Base-by-base conservation (phyloP, 1,140 invertebrate species). In the Drosophila miranda region DNA sequence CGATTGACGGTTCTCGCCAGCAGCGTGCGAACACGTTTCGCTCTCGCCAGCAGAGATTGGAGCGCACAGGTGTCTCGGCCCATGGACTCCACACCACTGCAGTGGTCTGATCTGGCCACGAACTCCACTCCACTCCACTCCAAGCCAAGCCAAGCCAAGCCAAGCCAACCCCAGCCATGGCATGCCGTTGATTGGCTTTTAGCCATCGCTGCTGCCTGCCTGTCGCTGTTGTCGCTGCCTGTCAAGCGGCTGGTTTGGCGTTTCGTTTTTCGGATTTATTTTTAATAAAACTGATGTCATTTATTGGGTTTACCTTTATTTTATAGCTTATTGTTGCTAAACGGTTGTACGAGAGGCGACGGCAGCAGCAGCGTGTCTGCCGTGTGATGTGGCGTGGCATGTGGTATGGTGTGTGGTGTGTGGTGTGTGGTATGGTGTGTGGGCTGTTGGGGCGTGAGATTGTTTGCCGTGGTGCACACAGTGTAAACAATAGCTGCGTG, bases 21-120 rank as follows among this genome's bases (percentile, higher is more conserved):
- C 52, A 72, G 64, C 72, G 76, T 84, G 80, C 80, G 80, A 86
- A 81, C 81, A 84, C 81, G 81, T 84, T 84, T 87, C 61, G 61
- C 58, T 50, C 50, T 43, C 41, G 34, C 11, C 34, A 5, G 34
- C 34, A 13, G 34, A 43, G 75, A 79, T 79, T 76, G 66, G 61
- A 63, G 61, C n/a, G 46, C 80, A 84, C 81, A 84, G 81, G 81
- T 84, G 81, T 86, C 77, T 86, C 28, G 54, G 34, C 19, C 34
- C 46, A 21, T 44, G 48, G 46, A 38, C 30, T 46, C 54, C 26
- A 19, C 41, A 19, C 41, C 58, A 41, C 19, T 53, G 38, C 58
- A 41, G 19, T 53, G 38, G 41, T 38, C 6, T 53, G 38, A 26
- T 45, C 6, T 62, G 14, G 38, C 41, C 49, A 43, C 53, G 38